A percentile compares a stretch with the other conserved stretches of the same genome.
Evolutionary conservation across 1,140 invertebrate genomes (phyloP).

Genomic region (Odontomachus brunneus): DNA sequence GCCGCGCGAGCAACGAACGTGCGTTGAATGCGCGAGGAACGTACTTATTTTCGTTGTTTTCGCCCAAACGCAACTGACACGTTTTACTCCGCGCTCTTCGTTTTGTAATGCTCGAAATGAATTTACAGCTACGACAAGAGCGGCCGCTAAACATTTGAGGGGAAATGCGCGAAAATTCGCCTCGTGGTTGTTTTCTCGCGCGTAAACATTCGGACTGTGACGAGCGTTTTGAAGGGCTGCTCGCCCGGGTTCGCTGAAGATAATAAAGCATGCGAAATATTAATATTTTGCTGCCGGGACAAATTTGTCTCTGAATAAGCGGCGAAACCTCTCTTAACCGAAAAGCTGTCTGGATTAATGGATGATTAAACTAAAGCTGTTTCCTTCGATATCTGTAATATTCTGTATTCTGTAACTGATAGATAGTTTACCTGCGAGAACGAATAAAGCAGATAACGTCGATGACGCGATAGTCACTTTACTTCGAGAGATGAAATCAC

Average conservation of each 20-base stretch:
- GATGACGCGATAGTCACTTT: conserved; percentile 5
- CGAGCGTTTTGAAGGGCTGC: conserved; percentile 37
- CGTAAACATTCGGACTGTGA: conserved; percentile 35
- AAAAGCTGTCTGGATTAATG: no score
- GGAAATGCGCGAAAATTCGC: conserved; percentile 48
- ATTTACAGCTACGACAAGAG: conserved; percentile 55
- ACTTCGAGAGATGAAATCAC: conserved; percentile 1
- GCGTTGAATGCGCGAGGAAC: conserved; percentile 34
- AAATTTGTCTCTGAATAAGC: no score
- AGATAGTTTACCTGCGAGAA: background rate
- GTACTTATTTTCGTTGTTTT: conserved; percentile 62
- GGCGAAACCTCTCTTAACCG: no score
- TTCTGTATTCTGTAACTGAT: no score
- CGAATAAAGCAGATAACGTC: background rate
- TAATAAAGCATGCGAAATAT: background rate
- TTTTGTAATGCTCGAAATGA: conserved; percentile 60
- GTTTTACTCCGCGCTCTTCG: conserved; percentile 47
- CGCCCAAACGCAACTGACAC: conserved; percentile 52
- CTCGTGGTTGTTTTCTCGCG: conserved; percentile 35
- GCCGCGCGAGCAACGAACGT: conserved; percentile 28
- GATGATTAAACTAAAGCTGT: no score
- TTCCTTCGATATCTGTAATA: background rate
- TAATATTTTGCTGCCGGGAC: background rate
- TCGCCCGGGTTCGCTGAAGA: conserved; percentile 9
- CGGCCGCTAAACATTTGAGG: conserved; percentile 52